Base-by-base conservation (phyloP, 2,113 vertebrate species). In the Tychaedon coryphoeus region DNA sequence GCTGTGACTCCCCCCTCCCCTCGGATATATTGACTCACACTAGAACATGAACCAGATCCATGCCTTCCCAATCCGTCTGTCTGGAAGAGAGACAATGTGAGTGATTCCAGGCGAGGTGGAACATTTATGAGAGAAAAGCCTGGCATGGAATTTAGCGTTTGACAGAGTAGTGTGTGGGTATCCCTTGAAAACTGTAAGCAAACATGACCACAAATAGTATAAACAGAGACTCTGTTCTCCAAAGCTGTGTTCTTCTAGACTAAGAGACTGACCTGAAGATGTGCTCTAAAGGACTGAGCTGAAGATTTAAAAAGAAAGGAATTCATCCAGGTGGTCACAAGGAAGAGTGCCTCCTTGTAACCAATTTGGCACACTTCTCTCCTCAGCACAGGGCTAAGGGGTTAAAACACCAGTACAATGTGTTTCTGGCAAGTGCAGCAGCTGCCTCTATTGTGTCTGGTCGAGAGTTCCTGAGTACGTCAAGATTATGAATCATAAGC, bases 401-500 rank as follows among this genome's bases (percentile, higher is more conserved):
- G 70, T 92, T 90, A 90, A 93, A 85, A 76, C 25, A n/a, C 22
- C 67, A 93, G 62, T 82, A 76, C 36, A 88, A 62, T 19, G 13
- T 19, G 45, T n/a, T 88, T 79, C 86, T 95, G 86, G 57, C 58
- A 82, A 93, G 53, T 31, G 34, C 31, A 78, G 61, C 78, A 90
- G 75, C 66, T 82, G 71, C 31, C 80, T 85, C 48, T 88, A 28
- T 82, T 93, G 79, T 90, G 82, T 75, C 93, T 88, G 54, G 45
- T 43, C 1, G 1, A 61, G 36, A 88, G 75, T 86, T 95, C 89
- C 83, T 66, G 86, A 70, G 33, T 73, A 65, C 14, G 2, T 88
- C 96, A 86, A 31, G 12, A 51, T 33, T 65, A 88, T 95, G 91
- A 96, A 61, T 88, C 93, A 77, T 28, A 60, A 50, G 18, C 14